These are phyloP conservation scores for Megalopta genalis DNA, from an alignment of 1,140 invertebrate genomes.

Conservation along the genomic window DNA sequence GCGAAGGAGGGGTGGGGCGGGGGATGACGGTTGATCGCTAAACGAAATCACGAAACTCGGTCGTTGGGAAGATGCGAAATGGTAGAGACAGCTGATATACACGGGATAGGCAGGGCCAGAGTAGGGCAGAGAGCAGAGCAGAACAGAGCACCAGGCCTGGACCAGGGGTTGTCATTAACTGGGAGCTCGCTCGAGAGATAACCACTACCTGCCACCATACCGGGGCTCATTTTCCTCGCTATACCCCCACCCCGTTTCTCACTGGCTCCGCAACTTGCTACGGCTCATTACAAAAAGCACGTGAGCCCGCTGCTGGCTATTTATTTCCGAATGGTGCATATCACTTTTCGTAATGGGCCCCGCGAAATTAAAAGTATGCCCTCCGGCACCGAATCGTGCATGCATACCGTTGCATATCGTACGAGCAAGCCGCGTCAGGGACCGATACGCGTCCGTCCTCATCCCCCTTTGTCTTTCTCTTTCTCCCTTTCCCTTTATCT, in stretches of 20 bases:
- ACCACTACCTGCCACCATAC: constrained; percentile 79
- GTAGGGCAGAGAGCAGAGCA: neutral
- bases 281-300: constrained; percentile 74
- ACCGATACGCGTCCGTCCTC: constrained; percentile 41
- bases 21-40: constrained; percentile 9
- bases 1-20: constrained; percentile 23
- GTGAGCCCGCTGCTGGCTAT: constrained; percentile 67
- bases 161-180: constrained; percentile 79
- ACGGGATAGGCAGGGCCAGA: constrained; percentile 59
- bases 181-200: constrained; percentile 77
- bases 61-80: constrained; percentile 36
- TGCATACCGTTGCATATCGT: constrained; percentile 44
- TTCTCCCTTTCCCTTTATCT: neutral
- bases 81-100: constrained; percentile 63
- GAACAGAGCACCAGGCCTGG: constrained; percentile 45
- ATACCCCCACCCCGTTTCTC: constrained; percentile 22
- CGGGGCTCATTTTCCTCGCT: constrained; percentile 76
- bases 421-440: constrained; percentile 12
- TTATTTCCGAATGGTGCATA: constrained; percentile 69
- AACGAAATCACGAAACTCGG: constrained; percentile 50
- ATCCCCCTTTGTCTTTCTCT: neutral
- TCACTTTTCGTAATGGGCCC: constrained; percentile 66
- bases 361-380: constrained; percentile 67
- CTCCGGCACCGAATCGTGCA: constrained; percentile 61
- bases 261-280: constrained; percentile 52